Base-by-base conservation (phyloP, 2,113 vertebrate species). In the Chloroceryle aenea region DNA sequence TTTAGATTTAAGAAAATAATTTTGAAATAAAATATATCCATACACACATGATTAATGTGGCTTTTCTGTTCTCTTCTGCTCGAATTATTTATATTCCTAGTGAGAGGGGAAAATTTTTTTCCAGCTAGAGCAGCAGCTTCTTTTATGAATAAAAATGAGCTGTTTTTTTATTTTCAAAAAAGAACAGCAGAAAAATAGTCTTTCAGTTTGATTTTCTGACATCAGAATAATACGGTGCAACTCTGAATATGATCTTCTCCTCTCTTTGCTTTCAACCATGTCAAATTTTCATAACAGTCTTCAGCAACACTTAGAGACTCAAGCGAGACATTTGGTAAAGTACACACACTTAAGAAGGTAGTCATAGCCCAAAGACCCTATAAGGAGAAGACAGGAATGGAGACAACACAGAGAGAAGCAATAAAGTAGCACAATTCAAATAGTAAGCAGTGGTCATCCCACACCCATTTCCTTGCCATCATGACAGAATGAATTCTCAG, bases 31-130 rank as follows among this genome's bases (percentile, higher is more conserved):
- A 96, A 96, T 95, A 86, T 86, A 90, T 89, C 95, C 92, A 95
- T 97, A 67, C 90, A 73, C 52, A 92, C 50, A 75, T 96, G 96
- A 98, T 97, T 97, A 96, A 94, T 96, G 89, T 85, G 91, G 84
- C 96, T 96, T 97, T 95, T 81, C 96, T 95, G 92, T 38, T 89
- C 92, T 85, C 93, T 97, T 97, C 96, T 96, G 80, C 82, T 96
- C 29, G 10, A 64, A 97, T 98, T 97, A 95, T 97, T 97, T 97
- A 97, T 97, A 90, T 94, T 96, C 87, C 87, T 96, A 56, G 95
- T 26, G 85, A 97, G 87, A 89, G 66, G 48, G 66, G 90, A 56
- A 86, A 91, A 81, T 89, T 95, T 96, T 84, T 89, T 96, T 95
- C 93, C 94, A 96, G 94, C 85, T 87, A 94, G 91, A 96, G 91